Evolutionary conservation across 1,140 invertebrate species (phyloP), one percentile per base, ranked within the genome.

Genomic region (Drosophila busckii): DNA sequence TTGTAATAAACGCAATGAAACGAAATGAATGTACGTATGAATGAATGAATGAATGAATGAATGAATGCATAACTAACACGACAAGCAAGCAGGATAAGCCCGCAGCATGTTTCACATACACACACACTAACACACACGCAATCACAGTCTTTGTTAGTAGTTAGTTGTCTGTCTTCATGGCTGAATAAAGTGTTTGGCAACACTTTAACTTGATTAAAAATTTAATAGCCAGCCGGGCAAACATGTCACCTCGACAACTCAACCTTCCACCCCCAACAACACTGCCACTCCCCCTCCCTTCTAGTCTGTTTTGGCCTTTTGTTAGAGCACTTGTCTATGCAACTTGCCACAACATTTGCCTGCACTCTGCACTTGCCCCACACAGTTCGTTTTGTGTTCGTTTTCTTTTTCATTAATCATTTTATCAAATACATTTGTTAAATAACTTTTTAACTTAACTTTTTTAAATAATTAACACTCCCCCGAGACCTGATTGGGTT

Each of bases 151-250:
- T 8, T n/a, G n/a, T n/a, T n/a, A n/a, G n/a, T n/a, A n/a, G n/a
- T n/a, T n/a, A n/a, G n/a, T n/a, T n/a, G n/a, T n/a, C n/a, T n/a
- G n/a, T n/a, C n/a, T n/a, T n/a, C n/a, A n/a, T 49, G 48, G 20
- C 44, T 71, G 67, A 68, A 80, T 69, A 46, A 80, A 80, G 73
- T 80, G 75, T 80, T 78, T 78, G 73, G 78, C 73, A 78, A 80
- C 73, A 78, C 73, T 78, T 80, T 80, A 78, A 78, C 75, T 78
- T 69, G 75, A 80, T 80, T 80, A 82, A 80, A 80, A 80, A 80
- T 80, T 65, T 80, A 80, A 80, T 73, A 80, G 73, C 68, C 73
- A 61, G 54, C 64, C 65, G 63, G 50, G 75, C 38, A 82, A 65
- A 80, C 59, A 80, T 68, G 45, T 38, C 41, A 44, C 8, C 3